A percentile compares a stretch with the other conserved stretches of the same genome.
These are phyloP conservation scores for Eupithecia inturbata DNA, from an alignment of 2,888 invertebrate species.

Conservation along the genomic window DNA sequence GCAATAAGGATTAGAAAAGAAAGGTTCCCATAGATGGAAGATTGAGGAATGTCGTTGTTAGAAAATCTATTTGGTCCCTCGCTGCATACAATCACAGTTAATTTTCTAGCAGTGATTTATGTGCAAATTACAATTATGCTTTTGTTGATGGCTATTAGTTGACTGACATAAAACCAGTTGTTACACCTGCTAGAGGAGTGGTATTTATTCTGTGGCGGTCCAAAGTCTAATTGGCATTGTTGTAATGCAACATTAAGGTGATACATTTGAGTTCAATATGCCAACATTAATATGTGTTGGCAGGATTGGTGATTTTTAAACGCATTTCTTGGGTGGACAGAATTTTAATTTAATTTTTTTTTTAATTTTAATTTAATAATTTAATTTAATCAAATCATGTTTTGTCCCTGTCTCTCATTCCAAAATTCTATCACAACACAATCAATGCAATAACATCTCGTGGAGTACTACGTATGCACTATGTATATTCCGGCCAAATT, in stretches of 20 bases:
- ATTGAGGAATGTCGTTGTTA: neutral
- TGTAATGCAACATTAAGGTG: constrained; percentile 27
- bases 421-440: neutral
- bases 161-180: constrained; percentile 23
- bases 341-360: no score
- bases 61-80: neutral
- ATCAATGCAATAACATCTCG: neutral
- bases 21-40: neutral
- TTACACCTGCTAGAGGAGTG: constrained; percentile 27
- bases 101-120: neutral
- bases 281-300: constrained; percentile 9
- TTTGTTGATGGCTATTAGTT: constrained; percentile 30
- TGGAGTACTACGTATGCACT: neutral
- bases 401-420: no score
- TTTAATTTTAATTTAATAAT: no score
- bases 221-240: constrained; percentile 39
- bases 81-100: neutral
- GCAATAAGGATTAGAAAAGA: neutral
- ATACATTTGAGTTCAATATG: constrained; percentile 19
- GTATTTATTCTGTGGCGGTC: constrained; percentile 15
- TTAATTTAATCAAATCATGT: no score
- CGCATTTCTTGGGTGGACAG: neutral
- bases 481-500: no score
- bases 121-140: constrained; percentile 24
- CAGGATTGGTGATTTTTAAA: constrained; percentile 1